phyloP scores from a whole-genome alignment of 1,140 invertebrate genomes.

The Diprion similis region DNA sequence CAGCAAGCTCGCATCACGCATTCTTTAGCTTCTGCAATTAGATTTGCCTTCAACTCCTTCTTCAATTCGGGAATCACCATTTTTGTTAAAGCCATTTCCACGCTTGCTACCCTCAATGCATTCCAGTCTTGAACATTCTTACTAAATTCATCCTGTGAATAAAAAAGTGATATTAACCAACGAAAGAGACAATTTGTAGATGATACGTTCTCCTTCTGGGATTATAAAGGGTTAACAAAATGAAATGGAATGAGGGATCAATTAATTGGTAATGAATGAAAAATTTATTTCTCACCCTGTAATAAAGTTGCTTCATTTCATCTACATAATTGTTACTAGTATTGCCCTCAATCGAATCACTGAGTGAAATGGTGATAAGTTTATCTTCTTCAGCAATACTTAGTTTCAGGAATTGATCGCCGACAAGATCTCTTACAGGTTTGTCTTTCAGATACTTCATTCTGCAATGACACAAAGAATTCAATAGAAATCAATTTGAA shows the following conservation, averaged over 20 bases:
- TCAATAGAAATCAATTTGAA: not conserved
- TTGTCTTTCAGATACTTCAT: slow-evolving; percentile 97
- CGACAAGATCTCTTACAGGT: slow-evolving; percentile 87
- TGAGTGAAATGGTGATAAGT: slow-evolving; percentile 76
- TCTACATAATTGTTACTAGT: slow-evolving; percentile 81
- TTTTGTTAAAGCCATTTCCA: slow-evolving; percentile 86
- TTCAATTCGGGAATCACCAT: slow-evolving; percentile 90
- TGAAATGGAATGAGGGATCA: not conserved
- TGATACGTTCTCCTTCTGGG: not conserved
- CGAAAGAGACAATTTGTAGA: not conserved
- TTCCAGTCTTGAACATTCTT: slow-evolving; percentile 98
- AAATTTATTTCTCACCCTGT: slow-evolving; percentile 64
- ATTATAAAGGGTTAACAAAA: not conserved
- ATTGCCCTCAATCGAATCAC: slow-evolving; percentile 80
- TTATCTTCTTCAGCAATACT: slow-evolving; percentile 88
- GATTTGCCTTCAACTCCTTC: slow-evolving; percentile 82
- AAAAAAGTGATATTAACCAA: slow-evolving; percentile 23
- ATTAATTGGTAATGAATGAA: not conserved
- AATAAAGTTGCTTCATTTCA: slow-evolving; percentile 91
- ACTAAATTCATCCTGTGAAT: slow-evolving; percentile 89
- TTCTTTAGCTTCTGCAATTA: slow-evolving; percentile 90
- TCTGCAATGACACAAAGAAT: slow-evolving; percentile 53
- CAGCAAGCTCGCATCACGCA: slow-evolving; percentile 85
- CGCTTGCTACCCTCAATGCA: slow-evolving; percentile 81
- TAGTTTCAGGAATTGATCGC: slow-evolving; percentile 90